Evolutionary conservation across 2,888 invertebrate species (phyloP).

Genomic region (Callinectes sapidus): DNA sequence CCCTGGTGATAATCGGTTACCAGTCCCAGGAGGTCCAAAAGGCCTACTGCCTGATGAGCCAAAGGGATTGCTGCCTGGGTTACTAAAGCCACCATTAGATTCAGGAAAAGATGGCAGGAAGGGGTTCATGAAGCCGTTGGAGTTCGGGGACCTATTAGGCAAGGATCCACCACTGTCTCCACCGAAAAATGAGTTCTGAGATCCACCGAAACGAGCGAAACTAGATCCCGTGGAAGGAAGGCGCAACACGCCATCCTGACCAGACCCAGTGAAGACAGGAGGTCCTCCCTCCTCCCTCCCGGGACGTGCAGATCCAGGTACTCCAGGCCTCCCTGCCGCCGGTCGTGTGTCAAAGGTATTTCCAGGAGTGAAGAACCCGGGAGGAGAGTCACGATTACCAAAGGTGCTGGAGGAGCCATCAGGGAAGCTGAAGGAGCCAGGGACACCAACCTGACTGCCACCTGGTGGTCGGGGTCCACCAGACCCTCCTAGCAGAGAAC

Average conservation of each 20-base stretch:
- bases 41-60: background rate
- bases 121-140: background rate
- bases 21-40: background rate
- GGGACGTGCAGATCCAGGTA: background rate
- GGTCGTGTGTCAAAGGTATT: background rate
- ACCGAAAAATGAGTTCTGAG: conserved; percentile 16
- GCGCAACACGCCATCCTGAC: background rate
- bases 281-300: conserved; percentile 2
- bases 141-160: background rate
- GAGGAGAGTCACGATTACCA: background rate
- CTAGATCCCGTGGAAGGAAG: background rate
- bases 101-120: conserved; percentile 15
- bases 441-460: background rate
- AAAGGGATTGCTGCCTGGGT: background rate
- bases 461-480: conserved; percentile 43
- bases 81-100: background rate
- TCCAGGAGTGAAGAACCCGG: background rate
- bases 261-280: background rate
- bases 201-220: background rate
- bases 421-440: conserved; percentile 18
- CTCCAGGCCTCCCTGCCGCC: background rate
- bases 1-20: background rate
- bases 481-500: conserved; percentile 12
- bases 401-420: conserved; percentile 7
- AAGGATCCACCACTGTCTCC: background rate